Evolutionary conservation across 2,113 vertebrate genomes (phyloP), one percentile per base, ranked within the genome.

Genomic region (Balaenoptera acutorostrata): DNA sequence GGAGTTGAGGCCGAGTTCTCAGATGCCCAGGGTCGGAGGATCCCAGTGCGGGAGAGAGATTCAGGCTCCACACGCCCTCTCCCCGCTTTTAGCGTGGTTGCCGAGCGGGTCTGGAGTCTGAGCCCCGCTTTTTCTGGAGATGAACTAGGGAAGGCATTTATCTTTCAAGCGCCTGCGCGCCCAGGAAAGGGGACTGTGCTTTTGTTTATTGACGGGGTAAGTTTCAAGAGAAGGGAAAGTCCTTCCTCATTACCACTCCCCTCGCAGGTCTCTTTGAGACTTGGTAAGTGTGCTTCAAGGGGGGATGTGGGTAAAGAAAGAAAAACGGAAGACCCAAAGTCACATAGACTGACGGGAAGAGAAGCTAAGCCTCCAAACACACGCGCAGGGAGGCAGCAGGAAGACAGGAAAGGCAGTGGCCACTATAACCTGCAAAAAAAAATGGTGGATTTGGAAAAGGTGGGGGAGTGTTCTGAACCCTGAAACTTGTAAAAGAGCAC

Each of bases 271-370:
- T 83, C 63, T 87, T 41, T 75, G 85, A 46, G 61, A 66, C 52
- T 77, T 23, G 41, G 59, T 55, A 5, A 46, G 27, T 41, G 44
- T 14, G 46, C 3, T 3, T 20, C 15, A 14, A 13, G 23, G 33
- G 8, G 5, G 29, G 29, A 3, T 0, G 0, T 0, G 13, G 3
- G 39, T 14, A 57, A 33, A 63, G 52, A 41, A 10, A 20, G 0
- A 44, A 49, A 49, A 63, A 20, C 1, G 27, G 17, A 55, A 57
- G 59, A 23, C 29, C 15, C 20, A 21, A n/a, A 90, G 71, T 66
- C 69, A 52, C 69, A 57, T 49, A 61, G 46, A 20, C n/a, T 1
- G 18, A 13, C 29, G 4, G 0, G 61, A 4, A 3, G 29, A 82
- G 77, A 44, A 71, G 41, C 29, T 57, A 4, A 25, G 12, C 18